Base-by-base conservation (phyloP, 2,797 vertebrate genomes). In the Numenius phaeopus region DNA sequence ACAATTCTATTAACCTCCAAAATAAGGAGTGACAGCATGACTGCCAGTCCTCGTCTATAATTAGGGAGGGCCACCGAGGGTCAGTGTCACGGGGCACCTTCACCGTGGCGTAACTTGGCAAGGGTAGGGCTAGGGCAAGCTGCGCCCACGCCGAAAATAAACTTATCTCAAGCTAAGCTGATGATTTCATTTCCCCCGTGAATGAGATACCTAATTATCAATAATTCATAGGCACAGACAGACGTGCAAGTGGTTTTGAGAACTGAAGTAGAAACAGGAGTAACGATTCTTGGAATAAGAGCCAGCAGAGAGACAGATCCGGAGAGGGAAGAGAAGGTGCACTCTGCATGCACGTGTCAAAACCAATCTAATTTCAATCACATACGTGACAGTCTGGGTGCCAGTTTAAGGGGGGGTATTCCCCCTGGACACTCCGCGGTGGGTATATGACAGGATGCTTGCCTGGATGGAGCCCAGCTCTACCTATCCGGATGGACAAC, bases 401-500 rank as follows among this genome's bases (percentile, higher is more conserved):
- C 52, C 91, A 65, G 81, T 14, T 30, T 57, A 42, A 9, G 5
- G 1, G 72, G 77, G 89, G 93, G 40, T 1, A 37, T 24, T 71
- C 32, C 37, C 54, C 71, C 91, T 44, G 17, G 2, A 20, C 75
- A 16, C 84, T 73, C 83, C 23, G 76, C 3, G 4, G 92, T 97
- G 98, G 98, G 98, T 97, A 98, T 98, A 98, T 98, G 98, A 98
- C 98, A 98, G 98, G 98, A 98, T 98, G 99, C 99, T 99, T 99
- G 99, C 99, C 99, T 99, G 99, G 96, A 84, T 97, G 98, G 70
- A 97, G 97, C 98, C 98, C 98, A 72, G 98, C 92, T 99, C 99
- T 99, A 99, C 99, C 99, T 99, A 99, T 99, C 98, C 99, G 98
- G 98, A 99, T 99, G 98, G 98, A 98, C 97, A 99, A 98, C 95